phyloP scores from a whole-genome alignment of 2,113 vertebrate species.

The Myanophis thanlyinensis region DNA sequence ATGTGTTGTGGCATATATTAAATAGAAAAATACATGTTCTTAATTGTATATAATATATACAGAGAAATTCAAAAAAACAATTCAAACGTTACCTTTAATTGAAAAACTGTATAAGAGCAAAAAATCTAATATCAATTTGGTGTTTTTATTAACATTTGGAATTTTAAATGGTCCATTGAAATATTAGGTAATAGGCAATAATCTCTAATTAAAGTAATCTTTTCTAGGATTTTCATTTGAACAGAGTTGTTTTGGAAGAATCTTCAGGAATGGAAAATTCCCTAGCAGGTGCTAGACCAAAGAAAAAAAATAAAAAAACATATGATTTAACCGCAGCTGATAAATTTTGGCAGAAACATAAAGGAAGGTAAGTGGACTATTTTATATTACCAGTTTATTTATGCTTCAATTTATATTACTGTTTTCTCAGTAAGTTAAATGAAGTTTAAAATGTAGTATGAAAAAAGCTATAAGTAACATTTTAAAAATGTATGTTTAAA shows the following conservation, averaged over 20 bases:
- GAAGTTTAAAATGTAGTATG: background rate
- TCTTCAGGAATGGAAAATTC: constrained; percentile 79
- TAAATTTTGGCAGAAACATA: constrained; percentile 98
- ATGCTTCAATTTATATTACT: constrained; percentile 24
- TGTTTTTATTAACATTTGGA: background rate
- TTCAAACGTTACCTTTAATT: background rate
- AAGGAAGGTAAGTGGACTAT: constrained; percentile 85
- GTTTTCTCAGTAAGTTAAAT: background rate
- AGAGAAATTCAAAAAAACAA: background rate
- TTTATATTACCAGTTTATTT: background rate
- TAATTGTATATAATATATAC: background rate
- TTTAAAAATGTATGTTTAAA: background rate
- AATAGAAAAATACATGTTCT: background rate
- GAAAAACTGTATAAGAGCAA: background rate
- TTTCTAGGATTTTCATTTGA: constrained; percentile 92
- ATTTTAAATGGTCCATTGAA: background rate
- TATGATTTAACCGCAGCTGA: constrained; percentile 93
- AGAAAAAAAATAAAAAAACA: constrained; percentile 92
- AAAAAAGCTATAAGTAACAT: background rate
- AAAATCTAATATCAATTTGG: background rate
- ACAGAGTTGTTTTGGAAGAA: constrained; percentile 91
- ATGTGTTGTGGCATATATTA: background rate
- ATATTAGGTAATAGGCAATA: background rate
- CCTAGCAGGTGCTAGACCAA: constrained; percentile 91
- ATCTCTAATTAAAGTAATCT: constrained; percentile 26